Conservation (phyloP, 2,888 invertebrate genomes). For the Labia minor region DNA sequence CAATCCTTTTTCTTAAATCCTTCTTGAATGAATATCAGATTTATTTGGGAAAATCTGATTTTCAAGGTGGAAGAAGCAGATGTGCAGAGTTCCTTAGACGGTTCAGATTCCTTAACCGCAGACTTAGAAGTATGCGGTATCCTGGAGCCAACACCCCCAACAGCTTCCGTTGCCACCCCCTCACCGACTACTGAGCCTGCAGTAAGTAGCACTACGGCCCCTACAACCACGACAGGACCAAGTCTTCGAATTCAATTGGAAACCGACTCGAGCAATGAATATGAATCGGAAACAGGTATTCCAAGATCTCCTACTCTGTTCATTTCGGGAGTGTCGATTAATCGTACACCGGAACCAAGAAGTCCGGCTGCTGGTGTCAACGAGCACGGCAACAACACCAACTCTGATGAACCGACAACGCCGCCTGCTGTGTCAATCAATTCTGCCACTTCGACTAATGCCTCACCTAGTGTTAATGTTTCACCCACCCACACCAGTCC, state of each 20-base stretch:
- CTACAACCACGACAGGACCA: conserved; percentile 20
- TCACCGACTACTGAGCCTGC: conserved; percentile 13
- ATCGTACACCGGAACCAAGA: conserved; percentile 43
- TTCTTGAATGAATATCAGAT: too few relatives aligned
- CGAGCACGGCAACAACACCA: conserved; percentile 16
- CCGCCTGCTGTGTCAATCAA: conserved; percentile 16
- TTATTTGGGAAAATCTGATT: too few relatives aligned
- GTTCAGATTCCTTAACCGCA: conserved; percentile 40
- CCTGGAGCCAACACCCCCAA: conserved; percentile 31
- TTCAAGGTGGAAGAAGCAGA: background rate
- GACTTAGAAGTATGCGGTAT: conserved; percentile 43
- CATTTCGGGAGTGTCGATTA: conserved; percentile 47
- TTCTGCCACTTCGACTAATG: background rate
- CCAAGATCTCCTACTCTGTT: conserved; percentile 46
- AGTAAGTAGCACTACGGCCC: background rate
- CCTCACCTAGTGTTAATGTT: background rate
- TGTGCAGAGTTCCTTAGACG: conserved; percentile 36
- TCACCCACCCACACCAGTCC: conserved; percentile 25
- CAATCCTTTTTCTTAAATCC: too few relatives aligned
- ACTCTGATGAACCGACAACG: conserved; percentile 8
- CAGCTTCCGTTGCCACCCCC: background rate
- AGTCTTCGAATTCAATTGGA: conserved; percentile 32
- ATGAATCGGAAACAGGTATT: conserved; percentile 47
- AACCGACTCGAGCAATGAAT: conserved; percentile 43
- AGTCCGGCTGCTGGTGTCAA: conserved; percentile 32